These are phyloP conservation scores for Gambusia affinis DNA, from an alignment of 2,113 vertebrate species.

Conservation along the genomic window DNA sequence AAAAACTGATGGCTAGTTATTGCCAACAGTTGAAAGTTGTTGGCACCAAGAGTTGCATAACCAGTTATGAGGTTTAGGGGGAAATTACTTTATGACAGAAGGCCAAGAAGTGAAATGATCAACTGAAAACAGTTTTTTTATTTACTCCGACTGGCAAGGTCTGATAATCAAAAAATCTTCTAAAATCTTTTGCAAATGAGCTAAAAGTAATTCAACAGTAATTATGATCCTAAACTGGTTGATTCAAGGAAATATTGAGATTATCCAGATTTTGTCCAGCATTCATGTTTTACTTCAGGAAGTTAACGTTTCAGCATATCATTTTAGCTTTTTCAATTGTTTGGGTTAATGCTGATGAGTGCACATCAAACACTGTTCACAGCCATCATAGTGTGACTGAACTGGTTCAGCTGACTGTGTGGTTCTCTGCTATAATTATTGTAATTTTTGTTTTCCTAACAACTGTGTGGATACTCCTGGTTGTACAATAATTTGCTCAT, in stretches of 20 bases:
- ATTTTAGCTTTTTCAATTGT: neutral
- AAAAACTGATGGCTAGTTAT: neutral
- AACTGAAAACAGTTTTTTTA: neutral
- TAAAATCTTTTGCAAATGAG: too few species aligned
- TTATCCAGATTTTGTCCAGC: neutral
- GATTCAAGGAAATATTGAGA: neutral
- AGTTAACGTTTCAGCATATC: neutral
- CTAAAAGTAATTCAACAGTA: too few species aligned
- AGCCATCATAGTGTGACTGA: neutral
- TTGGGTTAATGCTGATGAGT: neutral
- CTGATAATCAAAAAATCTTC: neutral
- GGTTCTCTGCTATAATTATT: neutral
- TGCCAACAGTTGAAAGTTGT: neutral
- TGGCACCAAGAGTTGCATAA: neutral
- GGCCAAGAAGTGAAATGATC: too few species aligned
- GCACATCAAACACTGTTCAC: neutral
- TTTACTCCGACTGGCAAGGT: neutral
- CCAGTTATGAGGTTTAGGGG: neutral
- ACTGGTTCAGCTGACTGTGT: neutral
- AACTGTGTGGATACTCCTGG: neutral
- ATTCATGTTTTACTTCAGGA: neutral
- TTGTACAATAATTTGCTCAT: neutral
- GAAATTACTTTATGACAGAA: neutral
- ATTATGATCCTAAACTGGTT: neutral
- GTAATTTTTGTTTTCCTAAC: neutral